A percentile compares a stretch with the other conserved stretches of the same genome.
phyloP scores from a whole-genome alignment of 2,113 vertebrate species.

The Emydocephalus ijimae region DNA sequence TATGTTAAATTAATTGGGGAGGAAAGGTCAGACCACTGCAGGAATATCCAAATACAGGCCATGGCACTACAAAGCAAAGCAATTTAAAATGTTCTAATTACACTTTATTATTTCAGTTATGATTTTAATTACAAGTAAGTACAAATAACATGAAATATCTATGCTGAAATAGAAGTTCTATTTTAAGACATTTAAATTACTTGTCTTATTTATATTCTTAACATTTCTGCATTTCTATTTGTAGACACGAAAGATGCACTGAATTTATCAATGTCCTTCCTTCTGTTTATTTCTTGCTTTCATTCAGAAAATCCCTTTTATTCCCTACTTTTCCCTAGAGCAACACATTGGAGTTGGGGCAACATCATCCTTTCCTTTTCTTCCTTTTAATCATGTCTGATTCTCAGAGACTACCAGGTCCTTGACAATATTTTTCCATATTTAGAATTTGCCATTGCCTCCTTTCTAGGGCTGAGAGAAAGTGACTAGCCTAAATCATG shows the following conservation, averaged over 20 bases:
- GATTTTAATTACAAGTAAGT: conserved; percentile 45
- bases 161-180: conserved; percentile 14
- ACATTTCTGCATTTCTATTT: not conserved
- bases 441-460: not conserved
- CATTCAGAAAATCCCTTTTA: not conserved
- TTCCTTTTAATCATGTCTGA: not conserved
- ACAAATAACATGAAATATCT: conserved; percentile 17
- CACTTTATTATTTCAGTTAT: conserved; percentile 51
- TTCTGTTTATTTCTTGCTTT: not conserved
- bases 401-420: not conserved
- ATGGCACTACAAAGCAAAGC: conserved; percentile 47
- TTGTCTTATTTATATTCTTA: conserved; percentile 11
- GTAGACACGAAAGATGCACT: not conserved
- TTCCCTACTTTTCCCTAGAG: not conserved
- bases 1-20: conserved; percentile 66
- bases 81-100: conserved; percentile 50
- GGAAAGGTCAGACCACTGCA: conserved; percentile 60
- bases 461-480: not conserved
- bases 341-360: not conserved
- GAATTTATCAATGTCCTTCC: not conserved
- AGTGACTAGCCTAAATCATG: not conserved
- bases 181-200: not conserved
- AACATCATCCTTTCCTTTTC: not conserved
- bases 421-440: not conserved
- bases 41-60: conserved; percentile 57